A percentile compares a stretch with the other conserved stretches of the same genome.
phyloP scores from a whole-genome alignment of 1,140 invertebrate species.

The Zaprionus davidi region DNA sequence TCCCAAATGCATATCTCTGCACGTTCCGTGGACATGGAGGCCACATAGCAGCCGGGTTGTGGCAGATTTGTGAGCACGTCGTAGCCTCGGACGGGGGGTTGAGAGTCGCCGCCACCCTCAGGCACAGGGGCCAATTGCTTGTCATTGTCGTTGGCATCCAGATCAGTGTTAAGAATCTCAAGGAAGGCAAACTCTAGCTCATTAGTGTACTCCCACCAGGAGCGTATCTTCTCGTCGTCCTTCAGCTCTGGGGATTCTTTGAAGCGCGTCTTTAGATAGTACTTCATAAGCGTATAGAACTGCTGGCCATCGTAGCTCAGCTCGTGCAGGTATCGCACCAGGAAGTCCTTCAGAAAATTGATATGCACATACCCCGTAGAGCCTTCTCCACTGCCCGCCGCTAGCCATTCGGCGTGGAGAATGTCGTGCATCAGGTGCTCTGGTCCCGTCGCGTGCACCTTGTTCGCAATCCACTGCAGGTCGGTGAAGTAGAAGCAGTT shows the following conservation, averaged over 20 bases:
- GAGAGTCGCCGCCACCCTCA: not conserved
- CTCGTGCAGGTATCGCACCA: slow-evolving; percentile 88
- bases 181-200: slow-evolving; percentile 79
- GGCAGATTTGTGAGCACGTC: slow-evolving; percentile 78
- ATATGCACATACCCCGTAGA: slow-evolving; percentile 85
- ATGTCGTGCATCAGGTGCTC: slow-evolving; percentile 75
- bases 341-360: slow-evolving; percentile 87
- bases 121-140: slow-evolving; percentile 10
- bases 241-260: slow-evolving; percentile 64
- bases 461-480: slow-evolving; percentile 90
- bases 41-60: slow-evolving; percentile 87
- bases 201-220: slow-evolving; percentile 75
- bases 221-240: slow-evolving; percentile 73
- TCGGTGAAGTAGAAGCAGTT: slow-evolving; percentile 86
- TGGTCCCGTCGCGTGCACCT: slow-evolving; percentile 88
- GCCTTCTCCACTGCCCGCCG: slow-evolving; percentile 45
- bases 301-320: slow-evolving; percentile 91
- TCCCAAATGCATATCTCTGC: slow-evolving; percentile 93
- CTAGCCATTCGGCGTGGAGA: slow-evolving; percentile 66
- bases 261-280: slow-evolving; percentile 85
- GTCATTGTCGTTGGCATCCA: slow-evolving; percentile 54
- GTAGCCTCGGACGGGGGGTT: slow-evolving; percentile 54
- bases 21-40: slow-evolving; percentile 89
- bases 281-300: slow-evolving; percentile 89
- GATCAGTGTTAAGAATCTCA: slow-evolving; percentile 70